Conservation (phyloP, 2,888 invertebrate genomes). For the Lapara coniferarum region DNA sequence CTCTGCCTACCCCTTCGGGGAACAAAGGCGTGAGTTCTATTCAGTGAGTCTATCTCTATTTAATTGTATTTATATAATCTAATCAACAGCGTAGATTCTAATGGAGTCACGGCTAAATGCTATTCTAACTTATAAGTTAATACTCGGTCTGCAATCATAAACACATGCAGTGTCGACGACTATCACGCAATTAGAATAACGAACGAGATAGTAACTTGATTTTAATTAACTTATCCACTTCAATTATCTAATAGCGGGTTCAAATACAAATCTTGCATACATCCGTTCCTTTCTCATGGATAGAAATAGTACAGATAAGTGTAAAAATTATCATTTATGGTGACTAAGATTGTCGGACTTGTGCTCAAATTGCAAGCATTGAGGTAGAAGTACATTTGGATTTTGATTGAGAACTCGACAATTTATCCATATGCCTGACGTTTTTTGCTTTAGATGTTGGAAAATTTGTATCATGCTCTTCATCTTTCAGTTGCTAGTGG, state of each 20-base stretch:
- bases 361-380: too few species aligned
- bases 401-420: too few species aligned
- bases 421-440: too few species aligned
- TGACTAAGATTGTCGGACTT: too few species aligned
- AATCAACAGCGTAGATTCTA: background rate
- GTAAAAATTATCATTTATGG: background rate
- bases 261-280: slow-evolving; percentile 1
- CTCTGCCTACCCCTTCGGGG: too few species aligned
- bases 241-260: slow-evolving; percentile 18
- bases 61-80: too few species aligned
- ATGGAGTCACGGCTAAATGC: background rate
- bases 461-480: too few species aligned
- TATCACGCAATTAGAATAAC: slow-evolving; percentile 18
- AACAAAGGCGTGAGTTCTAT: too few species aligned
- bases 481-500: too few species aligned
- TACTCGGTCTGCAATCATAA: background rate
- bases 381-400: too few species aligned
- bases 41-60: too few species aligned
- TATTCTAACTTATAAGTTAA: background rate
- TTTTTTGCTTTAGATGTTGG: too few species aligned
- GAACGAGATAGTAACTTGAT: slow-evolving; percentile 8
- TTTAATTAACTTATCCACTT: slow-evolving; percentile 15
- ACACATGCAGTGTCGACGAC: background rate
- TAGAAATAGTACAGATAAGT: background rate
- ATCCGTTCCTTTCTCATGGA: background rate